These are phyloP conservation scores for Etheostoma nigrum DNA, from an alignment of 2,797 vertebrate species.

Conservation along the genomic window DNA sequence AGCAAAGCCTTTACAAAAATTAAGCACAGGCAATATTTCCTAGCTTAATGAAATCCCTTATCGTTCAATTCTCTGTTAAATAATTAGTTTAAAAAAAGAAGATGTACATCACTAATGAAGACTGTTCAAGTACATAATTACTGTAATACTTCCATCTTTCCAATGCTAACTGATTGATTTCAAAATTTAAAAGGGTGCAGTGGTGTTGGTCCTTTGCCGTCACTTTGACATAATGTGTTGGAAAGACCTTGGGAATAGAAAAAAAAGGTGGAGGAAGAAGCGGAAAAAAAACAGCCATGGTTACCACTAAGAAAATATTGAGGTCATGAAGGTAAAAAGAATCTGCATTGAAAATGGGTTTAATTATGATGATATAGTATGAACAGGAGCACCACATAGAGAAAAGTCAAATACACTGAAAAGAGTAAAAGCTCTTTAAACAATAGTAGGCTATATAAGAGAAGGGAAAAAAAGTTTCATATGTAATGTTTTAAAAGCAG, in stretches of 20 bases:
- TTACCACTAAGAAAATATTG: neutral
- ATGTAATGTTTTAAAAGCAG: neutral
- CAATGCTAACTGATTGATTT: neutral
- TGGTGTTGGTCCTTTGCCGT: neutral
- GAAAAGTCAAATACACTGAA: neutral
- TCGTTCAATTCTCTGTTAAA: neutral
- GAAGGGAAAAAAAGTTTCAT: neutral
- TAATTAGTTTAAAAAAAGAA: neutral
- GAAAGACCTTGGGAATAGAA: neutral
- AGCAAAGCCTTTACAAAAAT: neutral
- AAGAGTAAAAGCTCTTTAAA: neutral
- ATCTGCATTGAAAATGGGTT: neutral
- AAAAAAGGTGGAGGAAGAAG: neutral
- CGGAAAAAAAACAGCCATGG: neutral
- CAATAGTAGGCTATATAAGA: neutral
- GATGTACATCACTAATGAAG: neutral
- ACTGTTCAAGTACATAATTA: neutral
- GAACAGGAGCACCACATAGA: neutral
- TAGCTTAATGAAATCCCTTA: too few species aligned
- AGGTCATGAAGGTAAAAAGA: neutral
- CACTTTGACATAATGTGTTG: neutral
- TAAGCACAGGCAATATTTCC: neutral
- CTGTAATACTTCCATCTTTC: neutral
- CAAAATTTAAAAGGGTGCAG: neutral
- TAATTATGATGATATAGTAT: neutral